A percentile compares a stretch with the other conserved stretches of the same genome.
Evolutionary conservation across 2,797 vertebrate species (phyloP).

Genomic region (Sardinella longiceps): DNA sequence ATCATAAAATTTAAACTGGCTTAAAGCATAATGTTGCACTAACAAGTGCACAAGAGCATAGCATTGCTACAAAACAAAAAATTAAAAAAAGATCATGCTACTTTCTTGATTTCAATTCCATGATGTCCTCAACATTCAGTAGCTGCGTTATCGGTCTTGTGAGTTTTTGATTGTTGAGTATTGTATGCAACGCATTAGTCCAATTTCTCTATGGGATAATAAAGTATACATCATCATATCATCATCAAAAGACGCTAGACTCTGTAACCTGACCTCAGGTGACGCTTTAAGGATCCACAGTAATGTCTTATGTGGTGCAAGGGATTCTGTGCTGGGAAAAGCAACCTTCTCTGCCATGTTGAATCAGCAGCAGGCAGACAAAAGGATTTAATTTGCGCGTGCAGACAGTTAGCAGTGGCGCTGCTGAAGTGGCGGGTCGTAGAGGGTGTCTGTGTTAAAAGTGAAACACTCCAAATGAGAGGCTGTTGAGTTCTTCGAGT

Average conservation of each 20-base stretch:
- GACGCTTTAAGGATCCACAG: not conserved
- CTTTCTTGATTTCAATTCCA: too few species aligned
- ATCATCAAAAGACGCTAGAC: not conserved
- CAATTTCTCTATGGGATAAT: too few species aligned
- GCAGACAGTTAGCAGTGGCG: conserved; percentile 63
- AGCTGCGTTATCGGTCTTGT: too few species aligned
- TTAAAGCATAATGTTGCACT: not conserved
- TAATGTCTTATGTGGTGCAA: not conserved
- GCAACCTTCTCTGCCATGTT: not conserved
- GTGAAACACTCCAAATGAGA: conserved; percentile 73
- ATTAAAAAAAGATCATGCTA: too few species aligned
- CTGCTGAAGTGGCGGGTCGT: conserved; percentile 66
- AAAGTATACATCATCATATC: too few species aligned
- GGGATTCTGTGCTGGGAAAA: not conserved
- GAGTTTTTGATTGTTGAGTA: too few species aligned
- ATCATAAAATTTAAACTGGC: not conserved
- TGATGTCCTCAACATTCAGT: too few species aligned
- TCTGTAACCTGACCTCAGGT: not conserved
- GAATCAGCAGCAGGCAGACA: conserved; percentile 35
- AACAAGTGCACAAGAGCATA: not conserved
- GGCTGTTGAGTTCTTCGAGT: conserved; percentile 72
- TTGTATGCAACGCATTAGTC: too few species aligned
- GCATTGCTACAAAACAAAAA: too few species aligned
- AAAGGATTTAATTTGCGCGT: conserved; percentile 49
- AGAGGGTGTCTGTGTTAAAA: conserved; percentile 70